These are phyloP conservation scores for Pteropus alecto DNA, from an alignment of 2,113 vertebrate genomes.

Conservation along the genomic window DNA sequence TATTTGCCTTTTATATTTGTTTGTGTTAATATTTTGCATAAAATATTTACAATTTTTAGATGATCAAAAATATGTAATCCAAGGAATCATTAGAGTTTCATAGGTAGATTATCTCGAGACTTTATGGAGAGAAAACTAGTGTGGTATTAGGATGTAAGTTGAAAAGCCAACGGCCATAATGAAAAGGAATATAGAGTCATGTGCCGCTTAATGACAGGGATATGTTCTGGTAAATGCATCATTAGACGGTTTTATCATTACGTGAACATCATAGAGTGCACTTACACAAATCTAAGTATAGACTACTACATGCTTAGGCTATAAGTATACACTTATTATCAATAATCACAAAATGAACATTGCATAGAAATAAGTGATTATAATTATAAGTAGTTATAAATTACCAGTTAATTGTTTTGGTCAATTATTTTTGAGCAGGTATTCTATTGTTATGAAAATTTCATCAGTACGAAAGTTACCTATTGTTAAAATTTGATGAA, in stretches of 20 bases:
- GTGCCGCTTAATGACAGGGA: not conserved
- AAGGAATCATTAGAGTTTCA: not conserved
- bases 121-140: not conserved
- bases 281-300: not conserved
- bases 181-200: not conserved
- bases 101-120: not conserved
- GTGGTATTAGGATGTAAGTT: not conserved
- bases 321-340: not conserved
- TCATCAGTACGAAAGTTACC: not conserved
- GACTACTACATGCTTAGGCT: not conserved
- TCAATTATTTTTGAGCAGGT: not conserved
- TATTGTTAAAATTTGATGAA: constrained; percentile 11
- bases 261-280: not conserved
- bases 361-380: not conserved
- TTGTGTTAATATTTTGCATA: too few relatives aligned
- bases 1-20: too few relatives aligned
- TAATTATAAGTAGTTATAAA: not conserved
- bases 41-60: too few relatives aligned
- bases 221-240: not conserved
- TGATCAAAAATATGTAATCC: too few relatives aligned
- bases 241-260: not conserved
- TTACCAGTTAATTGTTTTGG: not conserved
- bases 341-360: not conserved
- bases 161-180: not conserved
- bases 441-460: not conserved